Conservation (phyloP, 1,140 invertebrate genomes). For the Dendroctonus valens region DNA sequence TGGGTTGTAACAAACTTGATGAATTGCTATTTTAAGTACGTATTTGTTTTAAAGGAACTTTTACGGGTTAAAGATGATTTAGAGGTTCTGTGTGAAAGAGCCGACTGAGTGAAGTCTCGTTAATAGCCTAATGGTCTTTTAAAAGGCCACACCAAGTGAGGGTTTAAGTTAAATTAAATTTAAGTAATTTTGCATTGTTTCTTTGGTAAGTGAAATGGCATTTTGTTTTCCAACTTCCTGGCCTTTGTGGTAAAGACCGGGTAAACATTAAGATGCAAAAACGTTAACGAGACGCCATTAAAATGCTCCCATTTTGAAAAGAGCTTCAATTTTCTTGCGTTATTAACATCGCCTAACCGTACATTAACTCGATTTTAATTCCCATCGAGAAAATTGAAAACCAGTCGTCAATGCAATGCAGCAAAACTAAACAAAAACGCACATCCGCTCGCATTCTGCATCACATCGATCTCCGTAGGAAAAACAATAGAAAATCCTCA, state of each 20-base stretch:
- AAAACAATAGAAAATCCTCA: constrained; percentile 10
- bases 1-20: constrained; percentile 30
- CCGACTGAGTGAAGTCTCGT: constrained; percentile 18
- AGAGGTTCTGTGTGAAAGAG: constrained; percentile 21
- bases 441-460: neutral
- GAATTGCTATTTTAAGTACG: constrained; percentile 31
- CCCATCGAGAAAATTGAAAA: constrained; percentile 7
- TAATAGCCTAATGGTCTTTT: constrained; percentile 22
- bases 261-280: constrained; percentile 6
- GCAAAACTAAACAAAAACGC: neutral
- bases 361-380: constrained; percentile 15
- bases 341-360: constrained; percentile 12
- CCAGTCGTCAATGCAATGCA: constrained; percentile 1
- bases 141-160: constrained; percentile 3
- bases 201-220: too few relatives aligned
- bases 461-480: neutral
- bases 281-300: constrained; percentile 10
- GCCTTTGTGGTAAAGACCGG: too few relatives aligned
- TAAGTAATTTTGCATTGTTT: too few relatives aligned
- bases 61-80: constrained; percentile 25
- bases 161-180: neutral
- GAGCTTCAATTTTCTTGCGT: constrained; percentile 8
- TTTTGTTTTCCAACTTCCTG: too few relatives aligned
- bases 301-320: constrained; percentile 14
- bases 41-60: constrained; percentile 31